These are phyloP conservation scores for Aeoliscus strigatus DNA, from an alignment of 2,797 vertebrate genomes.

Conservation along the genomic window DNA sequence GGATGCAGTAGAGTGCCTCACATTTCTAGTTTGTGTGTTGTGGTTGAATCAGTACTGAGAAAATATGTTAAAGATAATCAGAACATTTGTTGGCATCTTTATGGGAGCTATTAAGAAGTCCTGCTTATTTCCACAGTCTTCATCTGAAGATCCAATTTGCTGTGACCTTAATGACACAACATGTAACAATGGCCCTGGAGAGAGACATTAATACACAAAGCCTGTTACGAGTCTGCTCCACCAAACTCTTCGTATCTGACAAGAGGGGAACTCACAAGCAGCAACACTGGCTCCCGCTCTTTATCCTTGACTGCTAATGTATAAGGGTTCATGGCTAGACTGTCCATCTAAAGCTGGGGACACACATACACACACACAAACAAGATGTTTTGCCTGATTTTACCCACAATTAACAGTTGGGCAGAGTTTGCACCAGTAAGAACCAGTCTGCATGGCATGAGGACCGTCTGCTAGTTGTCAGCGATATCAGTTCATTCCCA, in stretches of 20 bases:
- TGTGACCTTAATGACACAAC: conserved; percentile 71
- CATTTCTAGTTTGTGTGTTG: conserved; percentile 26
- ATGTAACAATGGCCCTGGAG: conserved; percentile 62
- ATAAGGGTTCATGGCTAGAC: no score
- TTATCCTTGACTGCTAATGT: no score
- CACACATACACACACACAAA: no score
- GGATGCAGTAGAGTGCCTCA: conserved; percentile 9
- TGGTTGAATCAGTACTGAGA: conserved; percentile 58
- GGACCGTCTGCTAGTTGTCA: no score
- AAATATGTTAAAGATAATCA: conserved; percentile 78
- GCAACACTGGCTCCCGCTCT: no score
- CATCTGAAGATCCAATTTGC: conserved; percentile 68
- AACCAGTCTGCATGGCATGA: no score
- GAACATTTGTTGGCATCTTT: conserved; percentile 69
- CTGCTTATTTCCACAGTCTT: conserved; percentile 56
- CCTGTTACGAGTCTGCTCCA: conserved; percentile 52
- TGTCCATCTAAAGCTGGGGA: no score
- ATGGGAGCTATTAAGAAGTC: conserved; percentile 55
- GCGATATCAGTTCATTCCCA: no score
- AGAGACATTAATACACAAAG: conserved; percentile 69
- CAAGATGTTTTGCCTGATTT: no score
- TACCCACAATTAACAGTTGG: no score
- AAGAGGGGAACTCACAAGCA: conserved; percentile 35
- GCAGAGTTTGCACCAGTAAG: no score
- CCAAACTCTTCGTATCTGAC: conserved; percentile 53